Percentiles rank a stretch among this genome's conserved stretches.
These are phyloP conservation scores for Rachycentron canadum DNA, from an alignment of 2,797 vertebrate genomes.

Conservation along the genomic window DNA sequence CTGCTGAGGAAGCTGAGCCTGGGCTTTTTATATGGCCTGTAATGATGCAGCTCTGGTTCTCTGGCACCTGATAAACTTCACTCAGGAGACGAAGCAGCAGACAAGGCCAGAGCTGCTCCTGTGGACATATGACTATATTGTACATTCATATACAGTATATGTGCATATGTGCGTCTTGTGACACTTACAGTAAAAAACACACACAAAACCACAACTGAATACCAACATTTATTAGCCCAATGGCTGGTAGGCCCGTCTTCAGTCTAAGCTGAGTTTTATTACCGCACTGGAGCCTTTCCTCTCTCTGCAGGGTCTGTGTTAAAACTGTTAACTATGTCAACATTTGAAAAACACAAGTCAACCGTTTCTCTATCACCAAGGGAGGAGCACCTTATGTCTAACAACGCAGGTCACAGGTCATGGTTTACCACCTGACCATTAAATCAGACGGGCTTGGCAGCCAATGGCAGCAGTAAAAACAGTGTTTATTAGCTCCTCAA, in stretches of 20 bases:
- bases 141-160: neutral
- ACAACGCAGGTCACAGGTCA: slow-evolving; percentile 11
- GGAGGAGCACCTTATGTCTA: slow-evolving; percentile 35
- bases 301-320: slow-evolving; percentile 39
- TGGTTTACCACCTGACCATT: slow-evolving; percentile 9
- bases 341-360: slow-evolving; percentile 59
- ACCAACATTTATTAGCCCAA: slow-evolving; percentile 10
- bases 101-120: neutral
- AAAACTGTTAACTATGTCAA: slow-evolving; percentile 59
- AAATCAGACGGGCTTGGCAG: neutral
- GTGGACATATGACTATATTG: neutral
- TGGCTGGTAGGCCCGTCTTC: slow-evolving; percentile 2
- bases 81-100: slow-evolving; percentile 8
- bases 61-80: slow-evolving; percentile 60
- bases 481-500: neutral
- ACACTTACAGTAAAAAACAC: neutral
- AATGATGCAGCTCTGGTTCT: slow-evolving; percentile 45
- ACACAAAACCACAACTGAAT: slow-evolving; percentile 19
- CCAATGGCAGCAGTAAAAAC: neutral
- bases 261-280: slow-evolving; percentile 44
- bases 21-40: slow-evolving; percentile 40
- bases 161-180: neutral
- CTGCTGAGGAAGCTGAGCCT: slow-evolving; percentile 42
- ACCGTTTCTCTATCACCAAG: slow-evolving; percentile 29
- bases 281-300: slow-evolving; percentile 30